Evolutionary conservation across 1,140 invertebrate genomes (phyloP).

Genomic region (Danaus plexippus): DNA sequence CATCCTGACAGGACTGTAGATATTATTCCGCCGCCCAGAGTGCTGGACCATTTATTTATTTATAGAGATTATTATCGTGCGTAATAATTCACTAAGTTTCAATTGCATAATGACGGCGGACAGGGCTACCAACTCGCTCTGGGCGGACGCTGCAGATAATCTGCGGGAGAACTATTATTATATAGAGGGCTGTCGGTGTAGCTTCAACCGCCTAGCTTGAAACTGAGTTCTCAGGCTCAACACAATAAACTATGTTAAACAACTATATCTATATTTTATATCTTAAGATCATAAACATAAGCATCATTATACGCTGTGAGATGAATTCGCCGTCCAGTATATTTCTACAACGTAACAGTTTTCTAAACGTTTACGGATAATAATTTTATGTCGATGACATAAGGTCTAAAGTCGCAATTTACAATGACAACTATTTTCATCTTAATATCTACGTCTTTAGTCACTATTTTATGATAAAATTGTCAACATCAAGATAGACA

Average conservation of each 20-base stretch:
- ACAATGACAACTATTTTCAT: too few species aligned
- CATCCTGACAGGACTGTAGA: too few species aligned
- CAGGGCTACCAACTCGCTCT: constrained; percentile 56
- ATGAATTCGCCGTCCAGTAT: too few species aligned
- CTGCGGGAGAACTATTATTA: constrained; percentile 59
- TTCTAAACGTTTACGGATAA: too few species aligned
- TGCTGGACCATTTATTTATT: constrained; percentile 56
- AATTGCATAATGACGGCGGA: constrained; percentile 68
- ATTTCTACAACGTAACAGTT: too few species aligned
- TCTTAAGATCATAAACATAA: too few species aligned
- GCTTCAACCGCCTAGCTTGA: constrained; percentile 25
- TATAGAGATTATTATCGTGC: constrained; percentile 68
- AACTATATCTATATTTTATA: constrained; percentile 1
- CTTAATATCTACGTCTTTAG: too few species aligned
- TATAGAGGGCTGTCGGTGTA: constrained; percentile 57
- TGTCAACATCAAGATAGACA: too few species aligned
- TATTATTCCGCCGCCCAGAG: constrained; percentile 23
- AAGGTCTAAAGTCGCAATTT: too few species aligned
- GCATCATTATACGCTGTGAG: too few species aligned
- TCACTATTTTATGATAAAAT: too few species aligned
- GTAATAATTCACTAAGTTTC: constrained; percentile 72
- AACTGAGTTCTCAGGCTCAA: constrained; percentile 27
- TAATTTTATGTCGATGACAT: too few species aligned
- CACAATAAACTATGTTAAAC: constrained; percentile 6
- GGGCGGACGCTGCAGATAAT: constrained; percentile 60